Evolutionary conservation across 2,888 invertebrate genomes (phyloP).

Genomic region (Patella ulyssiponensis): DNA sequence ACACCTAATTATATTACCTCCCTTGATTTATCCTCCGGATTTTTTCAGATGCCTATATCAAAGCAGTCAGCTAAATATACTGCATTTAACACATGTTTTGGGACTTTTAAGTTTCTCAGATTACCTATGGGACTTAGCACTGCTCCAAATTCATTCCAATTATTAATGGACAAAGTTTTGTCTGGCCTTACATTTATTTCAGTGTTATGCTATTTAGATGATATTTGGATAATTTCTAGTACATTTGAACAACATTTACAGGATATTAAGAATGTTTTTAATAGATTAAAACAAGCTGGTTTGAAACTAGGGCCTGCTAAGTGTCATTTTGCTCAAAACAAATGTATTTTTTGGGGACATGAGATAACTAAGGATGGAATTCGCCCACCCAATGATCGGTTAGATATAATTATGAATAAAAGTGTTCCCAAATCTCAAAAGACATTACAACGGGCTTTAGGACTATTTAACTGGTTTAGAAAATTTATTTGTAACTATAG

Average conservation of each 20-base stretch:
- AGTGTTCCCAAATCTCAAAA: conserved; percentile 20
- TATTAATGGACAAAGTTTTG: conserved; percentile 38
- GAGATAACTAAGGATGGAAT: conserved; percentile 27
- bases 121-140: conserved; percentile 38
- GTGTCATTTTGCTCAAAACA: conserved; percentile 25
- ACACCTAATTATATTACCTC: conserved; percentile 37
- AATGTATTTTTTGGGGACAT: conserved; percentile 31
- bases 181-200: conserved; percentile 32
- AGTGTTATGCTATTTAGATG: conserved; percentile 39
- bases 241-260: conserved; percentile 27
- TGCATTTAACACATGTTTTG: conserved; percentile 38
- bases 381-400: conserved; percentile 16
- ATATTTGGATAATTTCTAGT: conserved; percentile 30
- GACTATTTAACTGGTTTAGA: conserved; percentile 35
- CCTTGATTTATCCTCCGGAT: conserved; percentile 39
- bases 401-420: conserved; percentile 19
- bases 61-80: conserved; percentile 20
- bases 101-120: conserved; percentile 37
- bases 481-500: conserved; percentile 32
- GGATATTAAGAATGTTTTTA: conserved; percentile 30
- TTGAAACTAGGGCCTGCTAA: too few species aligned
- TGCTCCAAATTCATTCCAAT: conserved; percentile 37
- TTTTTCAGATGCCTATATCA: conserved; percentile 33
- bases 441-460: conserved; percentile 31
- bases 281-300: conserved; percentile 6